Percentiles rank a stretch among this genome's conserved stretches.
Conservation (phyloP, 2,113 vertebrate species). For the Thomomys bottae region DNA sequence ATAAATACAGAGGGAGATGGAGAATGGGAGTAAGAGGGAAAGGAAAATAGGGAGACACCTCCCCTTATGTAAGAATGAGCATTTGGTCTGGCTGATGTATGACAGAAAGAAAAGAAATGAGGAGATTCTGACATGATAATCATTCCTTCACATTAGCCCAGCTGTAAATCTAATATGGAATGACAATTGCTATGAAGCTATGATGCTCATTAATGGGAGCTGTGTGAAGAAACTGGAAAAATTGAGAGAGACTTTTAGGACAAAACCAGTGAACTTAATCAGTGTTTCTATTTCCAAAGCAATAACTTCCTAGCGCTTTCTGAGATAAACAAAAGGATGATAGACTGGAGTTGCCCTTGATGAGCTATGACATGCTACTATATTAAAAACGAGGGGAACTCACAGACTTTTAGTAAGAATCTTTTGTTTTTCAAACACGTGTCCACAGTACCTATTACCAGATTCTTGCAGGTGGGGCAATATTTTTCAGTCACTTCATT, state of each 20-base stretch:
- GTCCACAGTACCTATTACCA: constrained; percentile 46
- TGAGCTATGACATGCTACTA: constrained; percentile 55
- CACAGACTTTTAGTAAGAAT: constrained; percentile 53
- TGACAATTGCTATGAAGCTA: constrained; percentile 68
- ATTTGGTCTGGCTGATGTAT: constrained; percentile 29
- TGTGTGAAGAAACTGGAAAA: constrained; percentile 53
- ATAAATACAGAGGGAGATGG: constrained; percentile 27
- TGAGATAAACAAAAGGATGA: constrained; percentile 37
- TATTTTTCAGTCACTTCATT: constrained; percentile 32
- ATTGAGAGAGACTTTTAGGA: constrained; percentile 36
- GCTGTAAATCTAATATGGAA: constrained; percentile 76
- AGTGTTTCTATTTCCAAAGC: neutral
- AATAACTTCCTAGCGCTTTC: neutral
- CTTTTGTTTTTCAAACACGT: constrained; percentile 54
- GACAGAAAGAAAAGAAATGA: constrained; percentile 61
- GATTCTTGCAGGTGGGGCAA: constrained; percentile 27
- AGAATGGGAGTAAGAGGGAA: constrained; percentile 2
- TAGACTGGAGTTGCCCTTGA: constrained; percentile 29
- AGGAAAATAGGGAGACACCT: constrained; percentile 49
- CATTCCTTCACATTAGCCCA: constrained; percentile 76
- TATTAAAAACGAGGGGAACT: constrained; percentile 61
- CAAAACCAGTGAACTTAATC: constrained; percentile 52
- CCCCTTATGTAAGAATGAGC: constrained; percentile 49
- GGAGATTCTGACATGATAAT: constrained; percentile 75
- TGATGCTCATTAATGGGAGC: constrained; percentile 49